Conservation (phyloP, 1,140 invertebrate genomes). For the Drosophila setifemur region DNA sequence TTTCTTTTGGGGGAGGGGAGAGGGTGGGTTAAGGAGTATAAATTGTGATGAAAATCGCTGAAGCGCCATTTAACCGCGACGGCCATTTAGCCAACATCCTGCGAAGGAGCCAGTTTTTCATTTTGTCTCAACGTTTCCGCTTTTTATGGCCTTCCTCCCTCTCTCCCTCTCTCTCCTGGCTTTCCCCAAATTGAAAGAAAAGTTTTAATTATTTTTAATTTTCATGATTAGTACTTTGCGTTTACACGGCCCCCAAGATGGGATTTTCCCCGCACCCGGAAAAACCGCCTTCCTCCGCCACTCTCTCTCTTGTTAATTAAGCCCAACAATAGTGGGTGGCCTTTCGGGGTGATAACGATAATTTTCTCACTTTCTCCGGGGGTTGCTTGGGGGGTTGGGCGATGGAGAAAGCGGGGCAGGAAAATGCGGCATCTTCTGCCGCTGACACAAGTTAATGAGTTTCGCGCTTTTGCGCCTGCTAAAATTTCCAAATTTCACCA, state of each 20-base stretch:
- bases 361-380: conserved; percentile 66
- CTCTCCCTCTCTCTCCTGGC: background rate
- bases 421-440: conserved; percentile 47
- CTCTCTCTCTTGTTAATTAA: conserved; percentile 70
- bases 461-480: conserved; percentile 69
- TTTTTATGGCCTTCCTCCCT: conserved; percentile 55
- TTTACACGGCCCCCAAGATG: conserved; percentile 43
- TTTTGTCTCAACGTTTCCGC: no score
- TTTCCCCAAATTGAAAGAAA: conserved; percentile 74
- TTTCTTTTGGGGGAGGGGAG: conserved; percentile 58
- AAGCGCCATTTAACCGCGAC: conserved; percentile 79
- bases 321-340: conserved; percentile 68
- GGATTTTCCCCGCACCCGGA: background rate
- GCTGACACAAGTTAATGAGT: conserved; percentile 79
- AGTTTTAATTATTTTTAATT: conserved; percentile 82
- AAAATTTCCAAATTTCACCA: conserved; percentile 65
- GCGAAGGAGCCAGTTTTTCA: background rate
- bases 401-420: background rate
- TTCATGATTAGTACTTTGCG: conserved; percentile 81
- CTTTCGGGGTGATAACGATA: conserved; percentile 69
- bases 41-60: conserved; percentile 80
- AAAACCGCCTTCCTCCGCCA: no score
- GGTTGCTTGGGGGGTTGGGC: no score
- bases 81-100: conserved; percentile 51
- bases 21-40: no score